Evolutionary conservation across 2,113 vertebrate species (phyloP).

Genomic region (Hylia prasina): DNA sequence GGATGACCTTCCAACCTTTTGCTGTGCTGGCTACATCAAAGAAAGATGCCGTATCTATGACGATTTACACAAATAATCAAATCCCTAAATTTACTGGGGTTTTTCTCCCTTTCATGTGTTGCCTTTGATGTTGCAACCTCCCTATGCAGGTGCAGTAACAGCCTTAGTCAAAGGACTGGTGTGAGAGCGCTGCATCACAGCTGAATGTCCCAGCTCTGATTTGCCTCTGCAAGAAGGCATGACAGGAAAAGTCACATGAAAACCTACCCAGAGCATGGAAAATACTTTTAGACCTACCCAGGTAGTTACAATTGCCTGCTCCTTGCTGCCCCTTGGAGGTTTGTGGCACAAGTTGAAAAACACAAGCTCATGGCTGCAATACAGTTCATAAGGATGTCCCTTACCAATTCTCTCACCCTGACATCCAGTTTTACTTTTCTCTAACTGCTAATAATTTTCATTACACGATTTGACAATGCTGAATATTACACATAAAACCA

Average conservation of each 20-base stretch:
- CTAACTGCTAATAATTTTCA: neutral
- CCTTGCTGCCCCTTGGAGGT: neutral
- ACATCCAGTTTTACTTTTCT: neutral
- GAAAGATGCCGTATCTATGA: neutral
- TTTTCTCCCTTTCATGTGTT: conserved; percentile 6
- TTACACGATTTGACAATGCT: neutral
- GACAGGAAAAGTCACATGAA: neutral
- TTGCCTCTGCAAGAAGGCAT: neutral
- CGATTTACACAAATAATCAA: conserved; percentile 56
- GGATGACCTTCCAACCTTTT: conserved; percentile 2
- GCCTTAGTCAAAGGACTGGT: neutral
- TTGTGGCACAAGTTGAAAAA: neutral
- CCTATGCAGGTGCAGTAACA: conserved; percentile 13
- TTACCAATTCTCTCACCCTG: neutral
- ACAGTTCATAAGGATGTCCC: neutral
- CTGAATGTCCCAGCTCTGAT: neutral
- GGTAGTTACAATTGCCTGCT: neutral
- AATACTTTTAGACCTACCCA: neutral
- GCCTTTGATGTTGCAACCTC: conserved; percentile 57
- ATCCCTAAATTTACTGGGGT: neutral
- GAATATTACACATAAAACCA: neutral
- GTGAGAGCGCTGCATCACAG: neutral
- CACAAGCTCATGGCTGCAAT: neutral
- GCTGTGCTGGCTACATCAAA: conserved; percentile 50
- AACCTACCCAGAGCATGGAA: neutral